Conservation (phyloP, 2,888 invertebrate genomes). For the Sepioteuthis lessoniana region DNA sequence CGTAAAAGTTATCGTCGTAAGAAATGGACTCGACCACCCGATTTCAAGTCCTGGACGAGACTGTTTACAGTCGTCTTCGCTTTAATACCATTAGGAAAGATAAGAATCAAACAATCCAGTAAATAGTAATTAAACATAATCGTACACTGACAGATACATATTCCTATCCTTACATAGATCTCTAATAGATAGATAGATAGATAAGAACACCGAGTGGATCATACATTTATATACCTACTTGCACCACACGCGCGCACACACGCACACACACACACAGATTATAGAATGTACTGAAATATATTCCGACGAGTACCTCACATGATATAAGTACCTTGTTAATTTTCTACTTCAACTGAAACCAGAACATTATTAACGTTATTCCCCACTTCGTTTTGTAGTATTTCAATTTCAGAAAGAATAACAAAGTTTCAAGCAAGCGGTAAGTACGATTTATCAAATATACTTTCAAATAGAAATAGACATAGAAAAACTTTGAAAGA, state of each 20-base stretch:
- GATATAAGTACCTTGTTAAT: slow-evolving; percentile 4
- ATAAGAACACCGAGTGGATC: neutral
- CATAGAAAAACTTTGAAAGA: no score
- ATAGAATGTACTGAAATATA: neutral
- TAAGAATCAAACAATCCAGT: no score
- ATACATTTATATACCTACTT: neutral
- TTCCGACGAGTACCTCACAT: neutral
- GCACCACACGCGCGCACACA: no score
- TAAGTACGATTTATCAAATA: neutral
- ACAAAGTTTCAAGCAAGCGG: neutral
- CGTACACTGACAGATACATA: neutral
- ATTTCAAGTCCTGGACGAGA: no score
- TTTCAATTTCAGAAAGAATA: neutral
- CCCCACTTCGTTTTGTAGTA: neutral
- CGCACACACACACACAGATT: neutral
- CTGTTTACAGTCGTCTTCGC: no score
- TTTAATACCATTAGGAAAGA: no score
- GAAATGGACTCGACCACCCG: no score
- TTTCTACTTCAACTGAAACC: neutral
- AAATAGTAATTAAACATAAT: neutral
- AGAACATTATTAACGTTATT: neutral
- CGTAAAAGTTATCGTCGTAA: no score
- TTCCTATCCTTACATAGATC: neutral
- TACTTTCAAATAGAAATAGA: neutral
- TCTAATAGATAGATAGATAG: neutral